Base-by-base conservation (phyloP, 2,113 vertebrate genomes). In the Onychostruthus taczanowskii region DNA sequence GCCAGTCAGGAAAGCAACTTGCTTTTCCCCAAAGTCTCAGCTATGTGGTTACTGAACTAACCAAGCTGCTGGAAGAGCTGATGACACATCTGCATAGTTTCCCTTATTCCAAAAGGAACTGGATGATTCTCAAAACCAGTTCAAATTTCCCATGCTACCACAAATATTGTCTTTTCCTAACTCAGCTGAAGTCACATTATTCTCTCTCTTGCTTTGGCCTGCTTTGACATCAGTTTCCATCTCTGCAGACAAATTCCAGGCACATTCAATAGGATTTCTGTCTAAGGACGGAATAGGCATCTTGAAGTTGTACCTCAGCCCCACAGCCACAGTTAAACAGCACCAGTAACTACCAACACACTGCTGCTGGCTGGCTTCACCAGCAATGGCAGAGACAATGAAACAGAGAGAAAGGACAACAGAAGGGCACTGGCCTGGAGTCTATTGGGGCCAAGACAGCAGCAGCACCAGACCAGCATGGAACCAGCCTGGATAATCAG, bases 331-430 rank as follows among this genome's bases (percentile, higher is more conserved):
- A 24, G 73, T 37, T 55, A 3, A 68, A 58, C 28, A 73, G 31
- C 43, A 75, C 62, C 53, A 59, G 13, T n/a, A 78, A 49, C 43
- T 37, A 67, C 13, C 50, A 88, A 22, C 39, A 76, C 3, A 1
- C 31, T 69, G 63, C 62, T 79, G 53, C 75, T 76, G 55, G 46
- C 21, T 23, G 22, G 76, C 44, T 77, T 67, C 52, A 63, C 24
- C 39, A 16, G 56, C 0, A 0, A 49, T 1, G 17, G 35, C 69
- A 35, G 15, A 37, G 39, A 64, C 35, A 61, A 11, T 2, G 66
- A 55, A 72, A 68, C 13, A 44, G 50, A 67, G 55, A 26, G 55
- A 43, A n/a, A 35, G 10, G 23, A 13, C 5, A 66, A 41, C 73
- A 90, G 55, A 30, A 62, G 12, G 41, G 55, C 0, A 0, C 35